These are phyloP conservation scores for Atta texana DNA, from an alignment of 1,140 invertebrate species.

Conservation along the genomic window DNA sequence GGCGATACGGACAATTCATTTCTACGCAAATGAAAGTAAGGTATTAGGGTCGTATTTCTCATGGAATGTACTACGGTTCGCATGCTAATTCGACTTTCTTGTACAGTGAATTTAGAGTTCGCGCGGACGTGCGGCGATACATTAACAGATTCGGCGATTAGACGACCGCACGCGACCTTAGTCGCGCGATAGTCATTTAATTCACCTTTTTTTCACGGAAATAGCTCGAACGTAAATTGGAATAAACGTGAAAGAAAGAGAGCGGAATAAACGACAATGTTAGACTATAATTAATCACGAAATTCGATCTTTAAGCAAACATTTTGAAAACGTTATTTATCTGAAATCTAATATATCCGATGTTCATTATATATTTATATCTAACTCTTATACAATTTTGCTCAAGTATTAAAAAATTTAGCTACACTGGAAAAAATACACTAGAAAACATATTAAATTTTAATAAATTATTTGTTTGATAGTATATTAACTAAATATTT, in stretches of 20 bases:
- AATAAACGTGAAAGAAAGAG: constrained; percentile 19
- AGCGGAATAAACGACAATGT: background rate
- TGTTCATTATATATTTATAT: background rate
- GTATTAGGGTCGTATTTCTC: constrained; percentile 55
- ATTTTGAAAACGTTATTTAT: too few relatives aligned
- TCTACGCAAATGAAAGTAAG: constrained; percentile 64
- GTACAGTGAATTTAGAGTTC: constrained; percentile 45
- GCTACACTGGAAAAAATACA: too few relatives aligned
- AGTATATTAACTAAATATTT: too few relatives aligned
- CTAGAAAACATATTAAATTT: too few relatives aligned
- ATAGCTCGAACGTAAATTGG: background rate
- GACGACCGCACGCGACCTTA: constrained; percentile 30
- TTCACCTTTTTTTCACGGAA: constrained; percentile 26
- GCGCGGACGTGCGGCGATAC: constrained; percentile 48
- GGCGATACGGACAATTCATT: constrained; percentile 58
- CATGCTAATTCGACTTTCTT: constrained; percentile 54
- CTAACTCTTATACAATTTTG: background rate
- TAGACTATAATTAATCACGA: background rate
- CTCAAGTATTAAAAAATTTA: too few relatives aligned
- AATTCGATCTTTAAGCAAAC: background rate
- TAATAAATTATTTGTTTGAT: too few relatives aligned
- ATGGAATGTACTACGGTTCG: constrained; percentile 12
- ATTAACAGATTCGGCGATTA: constrained; percentile 54
- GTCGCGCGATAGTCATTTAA: constrained; percentile 43
- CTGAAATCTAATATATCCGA: background rate